Evolutionary conservation across 2,888 invertebrate species (phyloP), one percentile per base, ranked within the genome.

Genomic region (Orchestes rusci): DNA sequence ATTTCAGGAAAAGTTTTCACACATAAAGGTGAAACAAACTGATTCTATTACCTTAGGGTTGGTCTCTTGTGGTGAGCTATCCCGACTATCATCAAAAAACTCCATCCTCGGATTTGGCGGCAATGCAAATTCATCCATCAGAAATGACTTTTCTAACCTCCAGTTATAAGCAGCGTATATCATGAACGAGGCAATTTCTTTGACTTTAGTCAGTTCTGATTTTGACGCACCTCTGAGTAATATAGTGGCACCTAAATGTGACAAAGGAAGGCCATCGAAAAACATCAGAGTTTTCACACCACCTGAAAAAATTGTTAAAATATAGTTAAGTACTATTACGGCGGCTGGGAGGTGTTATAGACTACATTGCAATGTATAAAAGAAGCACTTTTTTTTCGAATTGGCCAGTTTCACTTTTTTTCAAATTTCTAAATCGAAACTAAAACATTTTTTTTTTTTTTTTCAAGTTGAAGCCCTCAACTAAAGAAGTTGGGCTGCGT

Each of bases 111-210:
- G 73, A 3, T 74, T 73, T 0, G 85, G 80, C 0, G 86, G 84
- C 57, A 77, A 73, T 0, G 86, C 91, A 56, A 88, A 90, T 63
- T 91, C 89, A 50, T 90, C 90, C 70, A 93, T 77, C 29, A 90
- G 71, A 66, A 92, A 95, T 0, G 93, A 86, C 58, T 87, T 84
- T 67, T 99, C 97, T 31, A 96, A 70, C 36, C 87, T 79, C 82
- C 92, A 90, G 58, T 95, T 95, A 66, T 96, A 96, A 27, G 83
- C 79, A 0, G 86, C 80, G 48, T 87, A 84, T 0, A 92, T 74
- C 74, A 93, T 77, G 60, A 86, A 83, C 35, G 80, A 80, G 0
- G 85, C 79, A 0, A 94, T 85, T 57, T 79, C 80, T 65, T 96
- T 95, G 0, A 94, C 81, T 61, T 82, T 78, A 7, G 79, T 73